Evolutionary conservation across 1,140 invertebrate genomes (phyloP).

Genomic region (Leptinotarsa undecemlineata): DNA sequence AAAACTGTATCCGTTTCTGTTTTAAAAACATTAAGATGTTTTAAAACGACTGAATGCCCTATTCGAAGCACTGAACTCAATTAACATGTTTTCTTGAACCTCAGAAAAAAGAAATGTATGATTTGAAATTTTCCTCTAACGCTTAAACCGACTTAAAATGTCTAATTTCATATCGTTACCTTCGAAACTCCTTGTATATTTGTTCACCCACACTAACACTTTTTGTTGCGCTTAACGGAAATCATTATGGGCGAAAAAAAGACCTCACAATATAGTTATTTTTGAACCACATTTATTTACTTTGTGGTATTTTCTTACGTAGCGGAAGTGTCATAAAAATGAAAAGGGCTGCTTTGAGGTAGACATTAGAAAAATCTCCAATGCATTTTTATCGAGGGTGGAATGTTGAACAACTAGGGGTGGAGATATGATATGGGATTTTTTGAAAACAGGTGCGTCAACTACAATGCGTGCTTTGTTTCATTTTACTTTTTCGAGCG

Average conservation of each 20-base stretch:
- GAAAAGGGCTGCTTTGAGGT: neutral
- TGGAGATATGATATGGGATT: neutral
- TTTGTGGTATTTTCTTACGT: slow-evolving; percentile 19
- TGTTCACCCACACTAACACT: neutral
- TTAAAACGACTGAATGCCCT: too few relatives aligned
- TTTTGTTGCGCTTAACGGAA: slow-evolving; percentile 13
- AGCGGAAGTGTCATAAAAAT: slow-evolving; percentile 14
- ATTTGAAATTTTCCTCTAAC: too few relatives aligned
- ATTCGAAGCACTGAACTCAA: too few relatives aligned
- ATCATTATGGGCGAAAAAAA: slow-evolving; percentile 15
- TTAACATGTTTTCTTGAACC: too few relatives aligned
- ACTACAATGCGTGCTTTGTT: neutral
- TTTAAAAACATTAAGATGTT: too few relatives aligned
- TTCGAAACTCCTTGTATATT: too few relatives aligned
- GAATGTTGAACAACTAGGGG: neutral
- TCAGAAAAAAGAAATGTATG: too few relatives aligned
- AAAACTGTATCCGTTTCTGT: too few relatives aligned
- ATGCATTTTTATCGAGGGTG: slow-evolving; percentile 3
- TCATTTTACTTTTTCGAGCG: neutral
- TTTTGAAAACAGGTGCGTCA: neutral
- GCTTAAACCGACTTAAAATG: too few relatives aligned
- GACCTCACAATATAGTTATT: slow-evolving; percentile 12
- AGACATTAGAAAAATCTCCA: neutral
- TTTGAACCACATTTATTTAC: slow-evolving; percentile 23
- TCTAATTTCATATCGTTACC: too few relatives aligned